phyloP scores from a whole-genome alignment of 92 coral and sea anemone genomes.

The Scolanthus callimorphus region DNA sequence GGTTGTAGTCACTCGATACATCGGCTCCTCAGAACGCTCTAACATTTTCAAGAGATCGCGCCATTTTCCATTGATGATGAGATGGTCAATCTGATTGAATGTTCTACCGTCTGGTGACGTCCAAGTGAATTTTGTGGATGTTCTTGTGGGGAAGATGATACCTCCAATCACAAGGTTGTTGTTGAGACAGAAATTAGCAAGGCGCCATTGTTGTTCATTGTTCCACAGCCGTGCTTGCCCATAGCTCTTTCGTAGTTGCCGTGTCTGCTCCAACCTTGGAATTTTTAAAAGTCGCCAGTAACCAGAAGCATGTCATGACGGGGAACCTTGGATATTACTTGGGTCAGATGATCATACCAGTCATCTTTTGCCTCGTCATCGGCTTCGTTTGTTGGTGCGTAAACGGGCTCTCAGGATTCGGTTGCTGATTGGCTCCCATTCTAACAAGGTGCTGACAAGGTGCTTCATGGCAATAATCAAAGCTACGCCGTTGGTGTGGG shows the following conservation, averaged over 20 bases:
- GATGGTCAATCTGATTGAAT: conserved; percentile 22
- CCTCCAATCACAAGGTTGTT: conserved; percentile 11
- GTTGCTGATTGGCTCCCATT: no score
- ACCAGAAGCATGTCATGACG: conserved; percentile 2
- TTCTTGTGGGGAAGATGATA: conserved; percentile 8
- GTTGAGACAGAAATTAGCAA: not conserved
- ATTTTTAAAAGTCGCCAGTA: conserved; percentile 16
- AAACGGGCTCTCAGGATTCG: no score
- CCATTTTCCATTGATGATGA: conserved; percentile 20
- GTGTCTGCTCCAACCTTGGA: conserved; percentile 5
- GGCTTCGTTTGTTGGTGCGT: not conserved
- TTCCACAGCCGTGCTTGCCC: conserved; percentile 14
- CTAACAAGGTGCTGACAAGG: no score
- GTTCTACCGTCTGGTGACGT: conserved; percentile 10
- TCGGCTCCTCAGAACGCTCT: conserved; percentile 10
- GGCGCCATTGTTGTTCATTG: conserved; percentile 10
- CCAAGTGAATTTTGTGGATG: conserved; percentile 4
- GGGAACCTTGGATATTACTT: conserved; percentile 5
- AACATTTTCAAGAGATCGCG: conserved; percentile 13
- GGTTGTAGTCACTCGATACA: conserved; percentile 10
- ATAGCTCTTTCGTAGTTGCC: conserved; percentile 9
- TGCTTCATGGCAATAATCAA: no score
- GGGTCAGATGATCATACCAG: conserved; percentile 1
- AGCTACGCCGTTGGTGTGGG: no score
- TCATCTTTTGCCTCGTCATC: not conserved